Conservation (phyloP, 2,797 vertebrate species). For the Coracias cyanogaster region DNA sequence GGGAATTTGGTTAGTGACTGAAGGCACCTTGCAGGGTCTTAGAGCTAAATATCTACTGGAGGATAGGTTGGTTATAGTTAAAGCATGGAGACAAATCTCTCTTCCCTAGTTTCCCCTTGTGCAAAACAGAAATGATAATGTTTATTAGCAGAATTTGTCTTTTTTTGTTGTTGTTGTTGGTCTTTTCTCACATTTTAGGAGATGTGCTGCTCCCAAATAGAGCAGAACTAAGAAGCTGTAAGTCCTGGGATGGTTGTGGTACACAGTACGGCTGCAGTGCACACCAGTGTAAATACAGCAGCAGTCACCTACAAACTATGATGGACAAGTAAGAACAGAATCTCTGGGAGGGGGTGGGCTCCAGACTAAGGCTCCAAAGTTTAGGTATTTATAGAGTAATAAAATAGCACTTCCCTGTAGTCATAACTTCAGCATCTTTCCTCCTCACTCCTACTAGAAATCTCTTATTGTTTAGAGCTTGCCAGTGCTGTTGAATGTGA, state of each 20-base stretch:
- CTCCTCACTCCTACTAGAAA: not conserved
- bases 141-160: not conserved
- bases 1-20: not conserved
- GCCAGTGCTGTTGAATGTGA: not conserved
- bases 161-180: not conserved
- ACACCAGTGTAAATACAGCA: not conserved
- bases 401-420: not conserved
- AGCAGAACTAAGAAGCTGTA: slow-evolving; percentile 3
- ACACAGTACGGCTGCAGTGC: not conserved
- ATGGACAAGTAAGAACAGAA: not conserved
- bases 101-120: not conserved
- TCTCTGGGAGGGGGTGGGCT: not conserved
- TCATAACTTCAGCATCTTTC: not conserved
- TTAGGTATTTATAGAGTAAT: not conserved
- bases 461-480: not conserved
- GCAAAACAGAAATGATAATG: not conserved
- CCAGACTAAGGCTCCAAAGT: not conserved
- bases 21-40: not conserved
- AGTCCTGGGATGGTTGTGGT: not conserved
- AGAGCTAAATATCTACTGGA: not conserved
- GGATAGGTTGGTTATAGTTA: not conserved
- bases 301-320: not conserved
- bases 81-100: not conserved
- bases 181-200: slow-evolving; percentile 19
- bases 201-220: not conserved